Evolutionary conservation across 2,888 invertebrate species (phyloP), one percentile per base, ranked within the genome.

Genomic region (Urechis unicinctus): DNA sequence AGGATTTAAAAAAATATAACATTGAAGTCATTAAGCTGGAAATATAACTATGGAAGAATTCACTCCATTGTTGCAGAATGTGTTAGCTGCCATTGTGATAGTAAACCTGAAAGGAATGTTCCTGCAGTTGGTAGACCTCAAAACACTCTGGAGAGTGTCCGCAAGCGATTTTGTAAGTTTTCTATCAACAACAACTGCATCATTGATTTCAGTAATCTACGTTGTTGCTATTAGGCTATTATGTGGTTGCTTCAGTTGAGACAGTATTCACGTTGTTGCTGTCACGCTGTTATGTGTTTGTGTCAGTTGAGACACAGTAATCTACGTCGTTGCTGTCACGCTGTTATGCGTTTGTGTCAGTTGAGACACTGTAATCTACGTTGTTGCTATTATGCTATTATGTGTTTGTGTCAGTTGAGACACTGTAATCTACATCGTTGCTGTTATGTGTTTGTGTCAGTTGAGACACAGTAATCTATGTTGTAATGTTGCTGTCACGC

Each of bases 81-180:
- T 73, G 30, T 55, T 77, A 41, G 74, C 77, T 4, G 62, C 73
- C 5, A 75, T 77, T 43, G 75, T 77, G 49, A 61, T 77, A 4
- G 70, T 75, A 3, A 74, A 74, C 0, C 59, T 77, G 30, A 73
- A 74, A 53, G 77, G 77, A 54, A 74, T 77, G 75, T 76, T 77
- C 56, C 61, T 69, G 52, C 77, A 77, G 61, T 68, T 75, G 44
- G 50, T 65, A 3, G 74, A 76, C 45, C 67, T 77, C 43, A 68
- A 65, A 49, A 60, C 62, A 36, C 65, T 77, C 1, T 77, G 74
- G 74, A 61, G 58, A 46, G 66, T 76, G 29, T 73, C 75, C 13
- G 61, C 65, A 22, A 69, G 68, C 56, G 77, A 77, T 50, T 80
- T 78, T 69, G 77, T 80, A 63, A 72, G 78, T 70, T 36, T 36